Evolutionary conservation across 2,888 invertebrate species (phyloP).

Genomic region (Incurvaria masculella): DNA sequence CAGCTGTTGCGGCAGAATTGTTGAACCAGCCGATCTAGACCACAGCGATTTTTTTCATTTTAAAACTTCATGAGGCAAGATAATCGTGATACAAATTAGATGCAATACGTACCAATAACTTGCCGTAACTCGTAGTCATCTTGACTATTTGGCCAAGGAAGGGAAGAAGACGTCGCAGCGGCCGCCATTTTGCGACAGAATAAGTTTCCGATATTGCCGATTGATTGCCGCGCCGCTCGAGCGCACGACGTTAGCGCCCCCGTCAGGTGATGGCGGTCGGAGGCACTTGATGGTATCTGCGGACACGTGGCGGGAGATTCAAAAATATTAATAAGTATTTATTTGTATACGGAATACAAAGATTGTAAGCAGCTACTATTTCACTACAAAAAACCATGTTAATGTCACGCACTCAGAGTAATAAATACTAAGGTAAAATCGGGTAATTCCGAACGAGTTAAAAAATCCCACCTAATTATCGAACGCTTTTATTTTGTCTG

Average conservation of each 20-base stretch:
- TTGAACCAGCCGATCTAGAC: too few species aligned
- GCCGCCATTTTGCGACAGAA: conserved; percentile 46
- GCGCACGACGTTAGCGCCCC: conserved; percentile 42
- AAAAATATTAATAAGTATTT: conserved; percentile 19
- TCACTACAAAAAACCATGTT: too few species aligned
- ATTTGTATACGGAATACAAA: too few species aligned
- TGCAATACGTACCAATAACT: conserved; percentile 75
- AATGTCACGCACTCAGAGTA: too few species aligned
- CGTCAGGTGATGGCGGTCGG: conserved; percentile 27
- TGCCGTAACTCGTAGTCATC: conserved; percentile 92
- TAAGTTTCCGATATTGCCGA: conserved; percentile 25
- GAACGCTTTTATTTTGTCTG: too few species aligned
- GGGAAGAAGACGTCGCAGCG: conserved; percentile 33
- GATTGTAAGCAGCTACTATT: too few species aligned
- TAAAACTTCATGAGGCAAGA: neutral
- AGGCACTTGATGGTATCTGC: conserved; percentile 18
- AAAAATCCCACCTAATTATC: too few species aligned
- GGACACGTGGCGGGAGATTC: too few species aligned
- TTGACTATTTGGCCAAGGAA: conserved; percentile 84
- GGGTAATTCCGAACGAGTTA: too few species aligned
- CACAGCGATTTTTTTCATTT: too few species aligned
- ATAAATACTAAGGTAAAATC: too few species aligned
- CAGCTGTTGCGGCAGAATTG: neutral
- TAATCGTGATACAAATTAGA: conserved; percentile 12
- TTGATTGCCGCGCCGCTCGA: conserved; percentile 30